phyloP scores from a whole-genome alignment of 1,140 invertebrate species.

The Bombus sibiricus region DNA sequence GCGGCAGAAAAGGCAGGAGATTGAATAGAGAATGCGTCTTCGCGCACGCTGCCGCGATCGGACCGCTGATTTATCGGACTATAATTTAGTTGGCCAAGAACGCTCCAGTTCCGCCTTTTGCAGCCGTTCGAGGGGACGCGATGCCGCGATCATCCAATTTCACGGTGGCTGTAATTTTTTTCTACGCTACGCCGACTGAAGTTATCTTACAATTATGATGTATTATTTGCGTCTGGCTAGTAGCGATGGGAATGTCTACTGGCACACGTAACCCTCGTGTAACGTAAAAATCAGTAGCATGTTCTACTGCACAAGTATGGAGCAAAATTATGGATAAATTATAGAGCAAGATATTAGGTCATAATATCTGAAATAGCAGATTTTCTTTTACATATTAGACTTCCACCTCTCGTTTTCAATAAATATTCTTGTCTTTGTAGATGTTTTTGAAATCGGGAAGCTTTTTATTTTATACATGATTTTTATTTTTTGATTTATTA shows the following conservation, averaged over 20 bases:
- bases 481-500: too few relatives aligned
- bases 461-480: too few relatives aligned
- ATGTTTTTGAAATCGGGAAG: too few relatives aligned
- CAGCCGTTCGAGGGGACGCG: constrained; percentile 12
- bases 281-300: too few relatives aligned
- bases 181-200: constrained; percentile 29
- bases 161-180: constrained; percentile 64
- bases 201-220: constrained; percentile 45
- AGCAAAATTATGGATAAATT: too few relatives aligned
- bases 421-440: too few relatives aligned
- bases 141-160: constrained; percentile 66
- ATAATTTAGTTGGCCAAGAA: constrained; percentile 61
- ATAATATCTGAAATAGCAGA: too few relatives aligned
- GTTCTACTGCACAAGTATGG: too few relatives aligned
- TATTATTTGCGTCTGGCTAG: neutral
- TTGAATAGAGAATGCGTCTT: constrained; percentile 31
- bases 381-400: too few relatives aligned
- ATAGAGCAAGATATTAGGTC: too few relatives aligned
- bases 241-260: neutral
- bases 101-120: constrained; percentile 41
- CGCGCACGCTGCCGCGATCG: constrained; percentile 20
- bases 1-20: constrained; percentile 29
- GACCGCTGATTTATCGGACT: constrained; percentile 59
- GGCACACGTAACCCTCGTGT: neutral
- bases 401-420: too few relatives aligned